These are phyloP conservation scores for Heliocidaris erythrogramma DNA, from an alignment of 35 echinoderm and acorn worm genomes.

Conservation along the genomic window DNA sequence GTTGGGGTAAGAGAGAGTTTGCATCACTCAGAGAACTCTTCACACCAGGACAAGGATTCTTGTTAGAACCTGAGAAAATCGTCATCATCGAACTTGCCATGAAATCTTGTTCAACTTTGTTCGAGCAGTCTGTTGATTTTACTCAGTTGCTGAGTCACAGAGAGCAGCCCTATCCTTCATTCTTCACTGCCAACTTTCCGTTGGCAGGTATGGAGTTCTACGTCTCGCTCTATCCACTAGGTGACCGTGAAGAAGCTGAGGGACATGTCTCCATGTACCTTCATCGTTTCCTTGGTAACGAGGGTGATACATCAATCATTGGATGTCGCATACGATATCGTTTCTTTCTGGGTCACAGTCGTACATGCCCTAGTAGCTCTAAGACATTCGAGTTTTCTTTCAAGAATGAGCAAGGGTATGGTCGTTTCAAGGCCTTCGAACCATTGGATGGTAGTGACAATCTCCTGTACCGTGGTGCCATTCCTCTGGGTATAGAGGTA, in stretches of 20 bases:
- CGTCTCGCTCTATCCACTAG: conserved; percentile 85
- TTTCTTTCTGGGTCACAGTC: conserved; percentile 79
- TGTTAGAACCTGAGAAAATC: conserved; percentile 82
- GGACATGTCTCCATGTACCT: conserved; percentile 92
- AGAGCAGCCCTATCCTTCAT: conserved; percentile 78
- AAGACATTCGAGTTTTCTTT: conserved; percentile 94
- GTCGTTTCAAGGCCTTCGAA: conserved; percentile 88
- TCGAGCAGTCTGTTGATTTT: conserved; percentile 86
- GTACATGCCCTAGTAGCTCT: conserved; percentile 67
- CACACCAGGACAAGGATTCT: conserved; percentile 78
- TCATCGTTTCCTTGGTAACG: conserved; percentile 77
- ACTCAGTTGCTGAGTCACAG: conserved; percentile 73
- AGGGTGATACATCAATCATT: conserved; percentile 63
- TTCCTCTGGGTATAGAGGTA: conserved; percentile 84
- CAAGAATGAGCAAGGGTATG: conserved; percentile 91
- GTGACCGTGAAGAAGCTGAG: conserved; percentile 86
- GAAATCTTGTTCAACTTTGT: conserved; percentile 83
- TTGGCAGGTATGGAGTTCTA: conserved; percentile 87
- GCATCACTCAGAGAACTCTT: conserved; percentile 75
- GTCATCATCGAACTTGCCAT: conserved; percentile 92
- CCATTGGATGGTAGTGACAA: conserved; percentile 64
- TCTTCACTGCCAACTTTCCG: conserved; percentile 95
- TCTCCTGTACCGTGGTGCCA: conserved; percentile 66
- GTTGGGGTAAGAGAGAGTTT: conserved; percentile 95
- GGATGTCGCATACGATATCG: conserved; percentile 87